phyloP scores from a whole-genome alignment of 1,140 invertebrate genomes.

The Drosophila punjabiensis region DNA sequence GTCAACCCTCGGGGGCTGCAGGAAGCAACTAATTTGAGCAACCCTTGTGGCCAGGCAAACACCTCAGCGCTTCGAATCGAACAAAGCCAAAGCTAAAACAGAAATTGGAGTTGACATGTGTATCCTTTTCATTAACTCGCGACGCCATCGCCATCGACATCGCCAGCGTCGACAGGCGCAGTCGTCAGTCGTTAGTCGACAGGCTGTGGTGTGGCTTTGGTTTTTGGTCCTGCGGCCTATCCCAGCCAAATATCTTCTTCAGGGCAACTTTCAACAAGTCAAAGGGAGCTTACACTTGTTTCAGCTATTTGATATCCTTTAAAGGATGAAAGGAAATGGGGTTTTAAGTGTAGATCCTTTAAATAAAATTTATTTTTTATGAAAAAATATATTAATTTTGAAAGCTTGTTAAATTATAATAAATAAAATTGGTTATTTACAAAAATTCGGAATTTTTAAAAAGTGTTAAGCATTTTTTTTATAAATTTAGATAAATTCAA shows the following conservation, averaged over 20 bases:
- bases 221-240: conserved; percentile 40
- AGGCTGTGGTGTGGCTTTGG: conserved; percentile 31
- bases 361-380: no score
- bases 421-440: not conserved
- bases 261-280: conserved; percentile 44
- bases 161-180: conserved; percentile 48
- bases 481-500: not conserved
- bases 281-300: not conserved
- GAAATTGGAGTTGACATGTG: conserved; percentile 85
- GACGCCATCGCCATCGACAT: conserved; percentile 59
- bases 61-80: conserved; percentile 54
- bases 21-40: conserved; percentile 81
- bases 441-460: not conserved
- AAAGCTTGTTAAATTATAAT: not conserved
- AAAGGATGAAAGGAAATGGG: no score
- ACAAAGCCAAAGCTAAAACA: conserved; percentile 55
- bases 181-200: conserved; percentile 21
- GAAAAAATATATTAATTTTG: not conserved
- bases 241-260: conserved; percentile 24
- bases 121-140: conserved; percentile 85
- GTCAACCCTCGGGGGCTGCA: conserved; percentile 64
- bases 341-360: no score
- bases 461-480: not conserved
- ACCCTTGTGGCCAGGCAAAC: conserved; percentile 74
- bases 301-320: conserved; percentile 25